Percentiles rank a stretch among this genome's conserved stretches.
Conservation (phyloP, 2,888 invertebrate genomes). For the Epirrita christyi region DNA sequence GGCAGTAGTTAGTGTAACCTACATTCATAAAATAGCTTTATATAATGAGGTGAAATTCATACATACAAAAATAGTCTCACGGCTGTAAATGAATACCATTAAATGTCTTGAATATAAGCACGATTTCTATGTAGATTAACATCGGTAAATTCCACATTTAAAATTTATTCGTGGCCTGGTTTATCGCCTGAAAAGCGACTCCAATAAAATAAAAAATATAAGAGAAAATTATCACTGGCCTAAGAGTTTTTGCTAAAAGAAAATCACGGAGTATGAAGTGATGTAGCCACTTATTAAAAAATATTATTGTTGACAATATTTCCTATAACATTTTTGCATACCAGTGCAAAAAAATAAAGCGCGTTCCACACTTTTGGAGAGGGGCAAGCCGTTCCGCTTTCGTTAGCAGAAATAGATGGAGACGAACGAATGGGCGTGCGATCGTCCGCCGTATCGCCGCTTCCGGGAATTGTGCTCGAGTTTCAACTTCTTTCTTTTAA, state of each 20-base stretch:
- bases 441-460: constrained; percentile 65
- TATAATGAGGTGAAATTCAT: constrained; percentile 4
- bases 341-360: constrained; percentile 29
- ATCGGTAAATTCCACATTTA: not conserved
- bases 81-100: not conserved
- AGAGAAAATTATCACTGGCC: too few relatives aligned
- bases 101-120: constrained; percentile 6
- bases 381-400: constrained; percentile 74
- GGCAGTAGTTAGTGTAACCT: not conserved
- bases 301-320: too few relatives aligned
- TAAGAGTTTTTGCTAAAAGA: too few relatives aligned
- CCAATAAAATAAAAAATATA: too few relatives aligned
- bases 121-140: not conserved
- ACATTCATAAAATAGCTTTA: not conserved
- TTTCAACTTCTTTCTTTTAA: constrained; percentile 25
- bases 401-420: constrained; percentile 73
- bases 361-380: constrained; percentile 19
- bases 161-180: not conserved
- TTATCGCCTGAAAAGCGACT: too few relatives aligned
- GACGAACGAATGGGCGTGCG: constrained; percentile 59
- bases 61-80: not conserved
- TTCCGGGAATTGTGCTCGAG: constrained; percentile 63
- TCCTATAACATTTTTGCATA: too few relatives aligned
- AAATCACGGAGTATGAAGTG: too few relatives aligned
- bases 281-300: too few relatives aligned